These are phyloP conservation scores for Dioctria rufipes DNA, from an alignment of 2,888 invertebrate genomes.

Conservation along the genomic window DNA sequence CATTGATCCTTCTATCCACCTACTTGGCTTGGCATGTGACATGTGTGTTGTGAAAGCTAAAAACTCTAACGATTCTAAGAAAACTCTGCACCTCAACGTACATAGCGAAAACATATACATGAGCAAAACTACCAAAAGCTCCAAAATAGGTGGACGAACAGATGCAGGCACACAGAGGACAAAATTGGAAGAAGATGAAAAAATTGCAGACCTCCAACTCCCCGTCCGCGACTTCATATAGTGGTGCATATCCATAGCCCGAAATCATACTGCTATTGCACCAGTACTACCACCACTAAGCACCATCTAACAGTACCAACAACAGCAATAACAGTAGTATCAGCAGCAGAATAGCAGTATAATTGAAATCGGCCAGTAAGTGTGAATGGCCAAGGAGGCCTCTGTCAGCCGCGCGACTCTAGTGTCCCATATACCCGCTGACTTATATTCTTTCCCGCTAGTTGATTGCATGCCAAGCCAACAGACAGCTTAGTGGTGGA, in stretches of 20 bases:
- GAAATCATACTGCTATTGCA: too few relatives aligned
- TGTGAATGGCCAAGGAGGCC: constrained; percentile 45
- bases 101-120: constrained; percentile 31
- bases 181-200: not conserved
- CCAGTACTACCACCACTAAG: not conserved
- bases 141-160: constrained; percentile 51
- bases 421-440: constrained; percentile 64
- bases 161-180: constrained; percentile 11
- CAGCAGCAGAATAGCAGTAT: constrained; percentile 14
- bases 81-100: constrained; percentile 7
- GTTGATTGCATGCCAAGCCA: constrained; percentile 50
- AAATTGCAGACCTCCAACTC: not conserved
- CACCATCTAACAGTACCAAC: constrained; percentile 25
- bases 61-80: constrained; percentile 27
- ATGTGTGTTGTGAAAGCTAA: not conserved
- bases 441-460: constrained; percentile 61
- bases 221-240: not conserved
- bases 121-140: constrained; percentile 43
- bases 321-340: constrained; percentile 12
- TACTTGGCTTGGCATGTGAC: constrained; percentile 15
- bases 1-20: not conserved
- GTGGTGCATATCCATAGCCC: not conserved
- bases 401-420: constrained; percentile 44
- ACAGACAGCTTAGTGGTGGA: not conserved
- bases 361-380: constrained; percentile 50